phyloP scores from a whole-genome alignment of 2,113 vertebrate species.

The Callionymus lyra region DNA sequence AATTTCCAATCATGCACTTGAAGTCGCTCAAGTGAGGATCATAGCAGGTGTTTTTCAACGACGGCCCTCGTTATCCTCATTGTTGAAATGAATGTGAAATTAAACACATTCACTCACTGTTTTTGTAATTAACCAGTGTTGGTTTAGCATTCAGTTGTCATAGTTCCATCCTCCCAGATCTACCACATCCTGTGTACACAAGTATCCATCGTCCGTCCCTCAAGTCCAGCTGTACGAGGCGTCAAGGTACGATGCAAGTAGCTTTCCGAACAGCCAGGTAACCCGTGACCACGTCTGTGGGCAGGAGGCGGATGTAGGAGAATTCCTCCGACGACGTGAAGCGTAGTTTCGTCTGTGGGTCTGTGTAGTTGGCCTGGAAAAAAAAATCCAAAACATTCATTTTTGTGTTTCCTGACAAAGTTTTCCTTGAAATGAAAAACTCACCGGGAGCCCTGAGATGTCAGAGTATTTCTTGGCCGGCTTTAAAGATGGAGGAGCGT shows the following conservation, averaged over 20 bases:
- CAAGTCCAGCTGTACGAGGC: neutral
- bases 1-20: no score
- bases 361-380: constrained; percentile 89
- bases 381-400: constrained; percentile 7
- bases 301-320: constrained; percentile 90
- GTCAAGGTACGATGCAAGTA: constrained; percentile 86
- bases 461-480: constrained; percentile 97
- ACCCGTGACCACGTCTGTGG: constrained; percentile 86
- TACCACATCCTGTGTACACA: no score
- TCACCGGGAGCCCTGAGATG: constrained; percentile 91
- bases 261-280: constrained; percentile 92
- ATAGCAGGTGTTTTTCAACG: no score
- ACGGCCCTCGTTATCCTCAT: no score
- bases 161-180: no score
- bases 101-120: no score
- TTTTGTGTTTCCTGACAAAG: neutral
- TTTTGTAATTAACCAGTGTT: no score
- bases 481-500: constrained; percentile 88
- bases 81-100: no score
- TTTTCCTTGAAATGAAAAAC: constrained; percentile 26
- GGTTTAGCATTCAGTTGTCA: no score
- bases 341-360: constrained; percentile 93
- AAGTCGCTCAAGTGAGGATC: no score
- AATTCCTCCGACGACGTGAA: constrained; percentile 93
- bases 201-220: no score